Evolutionary conservation across 1,140 invertebrate genomes (phyloP), one percentile per base, ranked within the genome.

Genomic region (Diorhabda sublineata): DNA sequence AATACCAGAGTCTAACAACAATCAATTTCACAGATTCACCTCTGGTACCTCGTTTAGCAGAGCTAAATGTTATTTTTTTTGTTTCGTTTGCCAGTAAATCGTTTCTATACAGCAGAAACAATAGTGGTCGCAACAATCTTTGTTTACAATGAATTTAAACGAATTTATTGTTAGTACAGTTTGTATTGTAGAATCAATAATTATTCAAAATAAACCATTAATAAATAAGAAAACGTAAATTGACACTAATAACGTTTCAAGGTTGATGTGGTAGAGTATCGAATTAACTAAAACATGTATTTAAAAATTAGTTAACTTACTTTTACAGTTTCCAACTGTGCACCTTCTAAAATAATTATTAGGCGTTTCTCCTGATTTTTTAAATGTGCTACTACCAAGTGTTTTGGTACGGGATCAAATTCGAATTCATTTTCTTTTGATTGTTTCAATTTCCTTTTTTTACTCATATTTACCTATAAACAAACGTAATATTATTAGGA

Each of bases 291-390:
- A 2, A 52, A 52, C 5, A 52, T 9, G 5, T 6, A 52, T 9
- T 9, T 6, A 52, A 6, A 52, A 52, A 9, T 2, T 9, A 6
- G n/a, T 8, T 76, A 59, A 79, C 41, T 86, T 83, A 97, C 94
- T 85, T 98, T 98, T 0, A 97, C 95, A 66, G 93, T 94, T 86
- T 99, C 97, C 56, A 99, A 81, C 78, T 98, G 95, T 4, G 97
- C 95, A 64, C 91, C 90, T 84, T 99, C 97, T 61, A 99, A 81
- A 69, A 99, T 90, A 64, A 99, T 87, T 73, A 99, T 96, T 26
- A 99, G 83, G 61, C 96, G 88, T 83, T 97, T 97, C 74, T 95
- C 92, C 81, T 92, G 88, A 79, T 92, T 90, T 81, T 86, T 87
- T 44, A 90, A 85, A 74, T 92, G 90, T n/a, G 82, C 82, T 9